These are phyloP conservation scores for Sceloporus tristichus DNA, from an alignment of 2,113 vertebrate genomes.

Conservation along the genomic window DNA sequence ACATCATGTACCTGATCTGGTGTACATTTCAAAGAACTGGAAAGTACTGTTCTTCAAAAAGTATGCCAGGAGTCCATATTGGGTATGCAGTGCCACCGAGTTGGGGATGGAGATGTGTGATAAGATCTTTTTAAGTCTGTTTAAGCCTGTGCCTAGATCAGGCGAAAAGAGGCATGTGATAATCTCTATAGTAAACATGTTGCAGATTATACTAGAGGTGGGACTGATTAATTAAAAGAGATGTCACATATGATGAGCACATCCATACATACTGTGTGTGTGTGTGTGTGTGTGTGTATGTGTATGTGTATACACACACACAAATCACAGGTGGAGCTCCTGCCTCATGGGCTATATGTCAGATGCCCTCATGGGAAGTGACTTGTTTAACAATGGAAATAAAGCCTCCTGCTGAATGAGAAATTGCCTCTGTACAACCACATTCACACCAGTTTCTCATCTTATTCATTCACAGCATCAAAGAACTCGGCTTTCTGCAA, in stretches of 20 bases:
- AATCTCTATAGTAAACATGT: neutral
- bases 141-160: too few species aligned
- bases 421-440: neutral
- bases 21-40: too few species aligned
- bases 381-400: neutral
- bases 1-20: too few species aligned
- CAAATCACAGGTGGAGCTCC: neutral
- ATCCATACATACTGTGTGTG: neutral
- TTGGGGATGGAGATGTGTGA: too few species aligned
- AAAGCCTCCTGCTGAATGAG: neutral
- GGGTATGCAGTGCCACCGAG: too few species aligned
- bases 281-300: neutral
- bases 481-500: slow-evolving; percentile 13
- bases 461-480: slow-evolving; percentile 1
- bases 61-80: too few species aligned
- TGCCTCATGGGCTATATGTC: neutral
- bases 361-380: neutral
- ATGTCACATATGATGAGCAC: neutral
- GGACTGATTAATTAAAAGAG: neutral
- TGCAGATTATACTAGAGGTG: neutral
- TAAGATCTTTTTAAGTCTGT: too few species aligned
- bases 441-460: neutral
- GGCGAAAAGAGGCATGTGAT: too few species aligned
- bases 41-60: too few species aligned
- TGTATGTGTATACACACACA: too few species aligned